A percentile compares a stretch with the other conserved stretches of the same genome.
These are phyloP conservation scores for Diadophis punctatus DNA, from an alignment of 2,113 vertebrate species.

Conservation along the genomic window DNA sequence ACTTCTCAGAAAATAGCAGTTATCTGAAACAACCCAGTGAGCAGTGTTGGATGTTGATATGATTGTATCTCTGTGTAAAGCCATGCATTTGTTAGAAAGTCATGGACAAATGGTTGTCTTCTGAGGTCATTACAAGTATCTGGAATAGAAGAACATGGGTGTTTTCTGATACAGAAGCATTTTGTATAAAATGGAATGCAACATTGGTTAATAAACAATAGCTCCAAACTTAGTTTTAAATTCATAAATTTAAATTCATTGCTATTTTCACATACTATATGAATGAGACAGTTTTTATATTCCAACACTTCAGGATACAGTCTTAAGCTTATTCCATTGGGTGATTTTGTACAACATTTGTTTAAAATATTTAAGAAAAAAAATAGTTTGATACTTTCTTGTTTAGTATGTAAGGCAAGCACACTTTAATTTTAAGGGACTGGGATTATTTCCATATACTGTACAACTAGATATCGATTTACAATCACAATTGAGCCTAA, in stretches of 20 bases:
- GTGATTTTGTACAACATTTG: not conserved
- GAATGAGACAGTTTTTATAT: not conserved
- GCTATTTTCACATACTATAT: not conserved
- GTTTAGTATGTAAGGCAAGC: not conserved
- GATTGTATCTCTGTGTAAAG: not conserved
- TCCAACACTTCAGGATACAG: not conserved
- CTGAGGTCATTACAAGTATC: not conserved
- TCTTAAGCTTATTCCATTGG: not conserved
- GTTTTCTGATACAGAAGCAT: not conserved
- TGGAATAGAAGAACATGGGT: too few relatives aligned
- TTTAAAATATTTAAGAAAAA: not conserved
- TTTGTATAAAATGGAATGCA: not conserved
- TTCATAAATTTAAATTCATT: not conserved
- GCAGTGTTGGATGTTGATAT: not conserved
- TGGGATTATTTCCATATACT: not conserved
- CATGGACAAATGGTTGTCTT: not conserved
- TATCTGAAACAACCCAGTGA: too few relatives aligned
- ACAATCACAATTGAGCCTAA: too few relatives aligned
- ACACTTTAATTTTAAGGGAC: not conserved
- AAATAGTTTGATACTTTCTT: not conserved
- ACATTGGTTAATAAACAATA: not conserved
- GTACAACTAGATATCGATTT: too few relatives aligned
- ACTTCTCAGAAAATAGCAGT: not conserved
- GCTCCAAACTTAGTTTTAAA: not conserved
- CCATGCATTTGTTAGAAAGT: not conserved